Evolutionary conservation across 2,888 invertebrate species (phyloP), one percentile per base, ranked within the genome.

Genomic region (Gerosis bhagava): DNA sequence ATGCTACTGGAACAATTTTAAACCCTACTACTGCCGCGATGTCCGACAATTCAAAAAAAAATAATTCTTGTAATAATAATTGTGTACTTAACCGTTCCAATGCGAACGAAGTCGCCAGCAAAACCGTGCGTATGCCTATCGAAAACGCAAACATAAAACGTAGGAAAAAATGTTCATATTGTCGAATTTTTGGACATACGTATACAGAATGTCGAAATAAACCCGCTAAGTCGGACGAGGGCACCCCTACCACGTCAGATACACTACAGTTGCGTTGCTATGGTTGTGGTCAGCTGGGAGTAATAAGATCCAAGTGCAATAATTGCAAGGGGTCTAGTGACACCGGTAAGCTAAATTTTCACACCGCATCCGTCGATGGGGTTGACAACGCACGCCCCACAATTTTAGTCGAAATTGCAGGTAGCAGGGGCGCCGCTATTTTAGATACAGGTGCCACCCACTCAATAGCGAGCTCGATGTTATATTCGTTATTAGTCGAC

Each of bases 391-490:
- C 15, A 8, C 29, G 29, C 15, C 29, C 29, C n/a, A n/a, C 29
- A 3, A 15, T 29, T 15, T n/a, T 3, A n/a, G 29, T 29, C 3
- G 15, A 15, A 3, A 2, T 29, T 3, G 29, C 29, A 3, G 29
- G 29, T n/a, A 13, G 4, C 29, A n/a, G 15, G 1, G 29, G 29
- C 5, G 16, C 15, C 15, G 29, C 29, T 15, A 29, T 29, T 13
- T n/a, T 15, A 15, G 29, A 29, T 8, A 15, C 29, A 13, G 29
- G 29, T 15, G 29, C 29, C n/a, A 29, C 29, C 8, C 29, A 29
- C 29, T 29, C 29, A 15, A 29, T 21, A 59, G 69, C 39, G 50
- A 51, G 6, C 72, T 74, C 1, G 60, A 73, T 11, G 60, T 70
- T 1, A 5, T 15, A 29, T n/a, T n/a, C 15, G 15, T 15, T 29